Conservation (phyloP, 2,113 vertebrate genomes). For the Coregonus clupeaformis region DNA sequence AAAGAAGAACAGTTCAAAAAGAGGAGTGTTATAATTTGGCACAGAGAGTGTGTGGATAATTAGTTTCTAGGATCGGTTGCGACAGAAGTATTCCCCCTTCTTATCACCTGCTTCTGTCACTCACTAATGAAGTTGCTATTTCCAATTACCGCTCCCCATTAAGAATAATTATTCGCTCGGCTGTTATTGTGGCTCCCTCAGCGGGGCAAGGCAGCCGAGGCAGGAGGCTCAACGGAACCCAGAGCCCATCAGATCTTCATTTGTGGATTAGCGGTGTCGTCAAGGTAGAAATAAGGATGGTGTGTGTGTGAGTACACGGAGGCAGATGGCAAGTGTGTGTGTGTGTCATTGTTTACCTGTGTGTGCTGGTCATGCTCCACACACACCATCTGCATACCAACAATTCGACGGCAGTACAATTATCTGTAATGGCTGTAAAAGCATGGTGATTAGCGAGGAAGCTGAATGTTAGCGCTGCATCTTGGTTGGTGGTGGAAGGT, state of each 20-base stretch:
- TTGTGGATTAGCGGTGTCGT: background rate
- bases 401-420: background rate
- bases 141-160: slow-evolving; percentile 69
- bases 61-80: slow-evolving; percentile 66
- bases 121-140: slow-evolving; percentile 76
- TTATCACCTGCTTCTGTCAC: slow-evolving; percentile 73
- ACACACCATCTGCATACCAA: background rate
- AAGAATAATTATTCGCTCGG: slow-evolving; percentile 65
- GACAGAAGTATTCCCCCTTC: slow-evolving; percentile 65
- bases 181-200: slow-evolving; percentile 50
- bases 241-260: slow-evolving; percentile 13
- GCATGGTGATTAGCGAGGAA: slow-evolving; percentile 1
- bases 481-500: background rate
- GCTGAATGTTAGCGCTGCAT: background rate
- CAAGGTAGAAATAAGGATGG: background rate
- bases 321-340: background rate
- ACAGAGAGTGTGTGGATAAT: slow-evolving; percentile 56
- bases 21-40: slow-evolving; percentile 65
- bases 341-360: slow-evolving; percentile 1
- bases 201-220: background rate
- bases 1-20: slow-evolving; percentile 40
- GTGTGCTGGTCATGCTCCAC: background rate
- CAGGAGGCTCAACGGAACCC: background rate
- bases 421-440: slow-evolving; percentile 7
- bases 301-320: background rate